Percentiles rank a stretch among this genome's conserved stretches.
Evolutionary conservation across 2,888 invertebrate genomes (phyloP).

Genomic region (Teleiodes luculella): DNA sequence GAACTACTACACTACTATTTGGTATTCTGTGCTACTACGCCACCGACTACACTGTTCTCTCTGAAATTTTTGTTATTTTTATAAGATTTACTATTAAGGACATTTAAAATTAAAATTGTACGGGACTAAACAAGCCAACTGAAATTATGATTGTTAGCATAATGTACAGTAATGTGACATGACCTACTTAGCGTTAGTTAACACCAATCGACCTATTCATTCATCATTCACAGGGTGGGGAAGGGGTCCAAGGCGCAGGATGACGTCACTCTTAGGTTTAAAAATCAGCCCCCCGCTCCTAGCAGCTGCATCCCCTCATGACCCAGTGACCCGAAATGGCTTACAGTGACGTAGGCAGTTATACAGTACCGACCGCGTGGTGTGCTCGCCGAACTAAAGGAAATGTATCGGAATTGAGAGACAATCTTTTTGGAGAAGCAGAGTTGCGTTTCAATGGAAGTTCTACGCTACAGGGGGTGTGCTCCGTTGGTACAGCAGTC

Average conservation of each 20-base stretch:
- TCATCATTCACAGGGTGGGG: slow-evolving; percentile 61
- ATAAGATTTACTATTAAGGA: too few species aligned
- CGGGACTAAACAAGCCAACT: too few species aligned
- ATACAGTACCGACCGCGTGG: slow-evolving; percentile 51
- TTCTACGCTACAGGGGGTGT: slow-evolving; percentile 44
- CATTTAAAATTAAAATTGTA: too few species aligned
- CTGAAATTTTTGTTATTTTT: too few species aligned
- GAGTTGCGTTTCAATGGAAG: slow-evolving; percentile 64
- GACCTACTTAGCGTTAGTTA: slow-evolving; percentile 46
- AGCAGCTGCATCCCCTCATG: slow-evolving; percentile 63
- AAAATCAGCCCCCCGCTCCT: slow-evolving; percentile 57
- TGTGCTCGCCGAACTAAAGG: slow-evolving; percentile 23
- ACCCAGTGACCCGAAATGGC: slow-evolving; percentile 73
- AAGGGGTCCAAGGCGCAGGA: slow-evolving; percentile 47
- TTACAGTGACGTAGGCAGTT: slow-evolving; percentile 63
- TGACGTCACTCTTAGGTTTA: slow-evolving; percentile 68
- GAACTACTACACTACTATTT: too few species aligned
- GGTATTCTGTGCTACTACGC: too few species aligned
- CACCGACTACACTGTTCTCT: too few species aligned
- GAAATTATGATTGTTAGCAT: too few species aligned
- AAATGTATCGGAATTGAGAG: slow-evolving; percentile 23
- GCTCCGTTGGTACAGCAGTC: slow-evolving; percentile 26
- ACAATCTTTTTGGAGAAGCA: slow-evolving; percentile 41
- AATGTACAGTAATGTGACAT: slow-evolving; percentile 25
- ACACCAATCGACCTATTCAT: slow-evolving; percentile 61